Conservation (phyloP, 2,797 vertebrate species). For the Arrhamphus sclerolepis region DNA sequence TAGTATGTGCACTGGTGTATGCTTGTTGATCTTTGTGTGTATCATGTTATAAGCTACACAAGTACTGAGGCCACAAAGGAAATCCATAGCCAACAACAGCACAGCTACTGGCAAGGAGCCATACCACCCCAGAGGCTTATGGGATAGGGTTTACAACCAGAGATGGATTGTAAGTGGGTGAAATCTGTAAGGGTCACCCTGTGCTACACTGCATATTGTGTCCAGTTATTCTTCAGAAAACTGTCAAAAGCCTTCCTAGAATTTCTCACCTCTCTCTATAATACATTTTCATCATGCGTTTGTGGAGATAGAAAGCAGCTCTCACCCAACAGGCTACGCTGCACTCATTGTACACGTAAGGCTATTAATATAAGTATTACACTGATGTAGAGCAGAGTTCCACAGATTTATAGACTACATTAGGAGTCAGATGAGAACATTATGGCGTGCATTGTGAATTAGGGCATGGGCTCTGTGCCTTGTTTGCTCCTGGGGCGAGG, state of each 20-base stretch:
- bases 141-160: conserved; percentile 70
- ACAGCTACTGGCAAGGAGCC: conserved; percentile 77
- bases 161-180: conserved; percentile 62
- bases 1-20: conserved; percentile 20
- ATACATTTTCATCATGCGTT: conserved; percentile 47
- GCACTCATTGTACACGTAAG: conserved; percentile 43
- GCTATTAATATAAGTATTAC: conserved; percentile 63
- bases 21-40: conserved; percentile 62
- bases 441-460: conserved; percentile 72
- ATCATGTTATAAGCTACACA: conserved; percentile 78
- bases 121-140: conserved; percentile 77
- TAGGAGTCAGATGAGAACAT: conserved; percentile 74
- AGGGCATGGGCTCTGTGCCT: conserved; percentile 65
- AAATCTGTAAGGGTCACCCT: conserved; percentile 63
- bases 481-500: conserved; percentile 71
- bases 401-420: conserved; percentile 75
- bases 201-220: conserved; percentile 45
- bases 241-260: conserved; percentile 44
- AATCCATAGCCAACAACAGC: conserved; percentile 80
- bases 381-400: conserved; percentile 69
- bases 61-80: conserved; percentile 78
- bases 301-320: conserved; percentile 41
- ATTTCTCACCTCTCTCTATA: conserved; percentile 40
- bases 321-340: conserved; percentile 26
- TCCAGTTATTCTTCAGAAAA: conserved; percentile 56